Percentiles rank a stretch among this genome's conserved stretches.
phyloP scores from a whole-genome alignment of 2,888 invertebrate genomes.

The Halictus quadricinctus region DNA sequence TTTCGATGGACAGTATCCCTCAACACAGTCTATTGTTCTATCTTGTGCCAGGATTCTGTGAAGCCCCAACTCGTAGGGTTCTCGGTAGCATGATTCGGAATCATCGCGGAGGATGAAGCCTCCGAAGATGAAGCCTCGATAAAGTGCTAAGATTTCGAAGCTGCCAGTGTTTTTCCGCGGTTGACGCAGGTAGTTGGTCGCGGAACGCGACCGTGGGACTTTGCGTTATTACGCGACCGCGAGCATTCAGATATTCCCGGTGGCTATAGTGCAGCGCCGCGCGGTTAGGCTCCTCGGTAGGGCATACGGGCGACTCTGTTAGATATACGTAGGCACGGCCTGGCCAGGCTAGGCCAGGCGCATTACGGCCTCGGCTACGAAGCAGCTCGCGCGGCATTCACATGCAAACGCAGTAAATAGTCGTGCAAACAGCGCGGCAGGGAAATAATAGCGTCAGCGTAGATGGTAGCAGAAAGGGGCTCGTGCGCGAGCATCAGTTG shows the following conservation, averaged over 20 bases:
- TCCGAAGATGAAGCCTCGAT: neutral
- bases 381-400: conserved; percentile 61
- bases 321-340: conserved; percentile 36
- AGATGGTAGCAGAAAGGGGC: conserved; percentile 67
- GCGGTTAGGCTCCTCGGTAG: conserved; percentile 17
- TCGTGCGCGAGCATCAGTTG: conserved; percentile 65
- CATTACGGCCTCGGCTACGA: conserved; percentile 22
- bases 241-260: conserved; percentile 58
- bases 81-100: neutral
- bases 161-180: neutral
- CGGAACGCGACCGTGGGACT: conserved; percentile 57
- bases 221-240: conserved; percentile 61
- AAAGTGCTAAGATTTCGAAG: neutral
- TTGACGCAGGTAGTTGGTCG: neutral
- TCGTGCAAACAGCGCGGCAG: conserved; percentile 69
- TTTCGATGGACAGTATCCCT: too few relatives aligned
- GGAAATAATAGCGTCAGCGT: conserved; percentile 75
- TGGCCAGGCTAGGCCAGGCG: neutral
- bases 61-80: neutral
- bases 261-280: conserved; percentile 24
- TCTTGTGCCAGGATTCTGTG: too few relatives aligned
- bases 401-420: conserved; percentile 78
- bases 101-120: neutral
- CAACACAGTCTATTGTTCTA: too few relatives aligned
- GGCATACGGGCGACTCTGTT: conserved; percentile 21